A percentile compares a stretch with the other conserved stretches of the same genome.
phyloP scores from a whole-genome alignment of 2,113 vertebrate genomes.

The Malurus cyaneus region DNA sequence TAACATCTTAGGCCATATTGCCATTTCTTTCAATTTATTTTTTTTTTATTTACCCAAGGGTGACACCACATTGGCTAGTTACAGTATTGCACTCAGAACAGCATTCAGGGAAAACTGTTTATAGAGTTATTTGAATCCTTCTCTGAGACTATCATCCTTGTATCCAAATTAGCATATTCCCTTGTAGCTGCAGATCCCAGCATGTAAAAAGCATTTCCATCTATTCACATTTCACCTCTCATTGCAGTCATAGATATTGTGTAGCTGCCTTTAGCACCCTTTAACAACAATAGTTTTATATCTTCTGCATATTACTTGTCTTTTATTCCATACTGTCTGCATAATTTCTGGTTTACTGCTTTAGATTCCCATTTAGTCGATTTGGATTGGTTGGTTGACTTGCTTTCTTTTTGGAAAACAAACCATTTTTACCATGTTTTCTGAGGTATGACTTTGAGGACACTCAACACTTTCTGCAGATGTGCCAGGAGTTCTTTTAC shows the following conservation, averaged over 20 bases:
- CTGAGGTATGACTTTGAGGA: not conserved
- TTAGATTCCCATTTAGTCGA: not conserved
- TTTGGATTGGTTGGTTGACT: not conserved
- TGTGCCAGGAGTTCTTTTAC: not conserved
- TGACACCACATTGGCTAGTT: not conserved
- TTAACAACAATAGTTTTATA: not conserved
- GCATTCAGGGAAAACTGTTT: not conserved
- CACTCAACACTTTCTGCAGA: not conserved
- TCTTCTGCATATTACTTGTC: not conserved
- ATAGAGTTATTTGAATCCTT: not conserved
- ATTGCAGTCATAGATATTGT: not conserved
- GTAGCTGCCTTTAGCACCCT: not conserved
- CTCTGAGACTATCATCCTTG: accelerated
- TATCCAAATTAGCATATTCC: not conserved
- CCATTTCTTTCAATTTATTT: not conserved
- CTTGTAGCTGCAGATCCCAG: not conserved
- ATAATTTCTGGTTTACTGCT: not conserved
- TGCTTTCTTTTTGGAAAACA: not conserved
- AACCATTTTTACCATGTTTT: not conserved
- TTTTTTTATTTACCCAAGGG: not conserved
- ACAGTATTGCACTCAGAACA: not conserved
- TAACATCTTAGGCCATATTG: not conserved
- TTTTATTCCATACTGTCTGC: not conserved
- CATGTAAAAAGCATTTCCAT: not conserved
- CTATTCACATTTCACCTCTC: not conserved